A percentile compares a stretch with the other conserved stretches of the same genome.
phyloP scores from a whole-genome alignment of 2,888 invertebrate species.

The Limenitis camilla region DNA sequence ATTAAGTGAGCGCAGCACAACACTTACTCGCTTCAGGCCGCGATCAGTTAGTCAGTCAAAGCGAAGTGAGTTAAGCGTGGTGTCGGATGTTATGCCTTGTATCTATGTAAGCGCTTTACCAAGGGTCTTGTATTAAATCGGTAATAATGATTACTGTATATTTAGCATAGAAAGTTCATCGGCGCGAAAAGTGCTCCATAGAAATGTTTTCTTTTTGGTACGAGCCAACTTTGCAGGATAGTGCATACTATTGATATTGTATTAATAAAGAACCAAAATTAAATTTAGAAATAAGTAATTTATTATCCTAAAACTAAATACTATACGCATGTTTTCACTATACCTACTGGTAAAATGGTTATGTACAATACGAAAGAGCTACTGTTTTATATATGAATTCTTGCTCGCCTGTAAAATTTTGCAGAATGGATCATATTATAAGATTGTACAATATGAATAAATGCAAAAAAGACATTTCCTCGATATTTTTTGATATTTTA shows the following conservation, averaged over 20 bases:
- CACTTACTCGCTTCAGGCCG: background rate
- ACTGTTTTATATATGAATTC: conserved; percentile 76
- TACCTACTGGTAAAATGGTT: conserved; percentile 71
- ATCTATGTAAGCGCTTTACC: conserved; percentile 63
- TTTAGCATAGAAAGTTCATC: conserved; percentile 73
- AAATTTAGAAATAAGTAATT: conserved; percentile 75
- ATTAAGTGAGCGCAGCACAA: background rate
- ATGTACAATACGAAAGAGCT: conserved; percentile 74
- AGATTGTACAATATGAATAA: conserved; percentile 76
- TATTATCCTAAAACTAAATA: conserved; percentile 74
- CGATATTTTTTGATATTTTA: conserved; percentile 35
- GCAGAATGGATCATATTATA: conserved; percentile 75
- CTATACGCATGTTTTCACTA: conserved; percentile 76
- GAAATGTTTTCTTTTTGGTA: conserved; percentile 47
- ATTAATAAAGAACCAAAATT: conserved; percentile 76
- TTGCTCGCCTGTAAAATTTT: conserved; percentile 76
- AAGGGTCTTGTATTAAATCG: conserved; percentile 53
- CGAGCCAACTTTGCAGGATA: conserved; percentile 69
- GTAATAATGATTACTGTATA: conserved; percentile 52
- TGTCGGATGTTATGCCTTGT: conserved; percentile 54
- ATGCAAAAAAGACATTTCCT: conserved; percentile 75
- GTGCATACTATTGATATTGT: conserved; percentile 74
- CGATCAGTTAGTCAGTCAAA: conserved; percentile 14
- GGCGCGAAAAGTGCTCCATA: conserved; percentile 67
- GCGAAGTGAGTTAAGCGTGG: conserved; percentile 30